Evolutionary conservation across 2,888 invertebrate genomes (phyloP), one percentile per base, ranked within the genome.

Genomic region (Arge pagana): DNA sequence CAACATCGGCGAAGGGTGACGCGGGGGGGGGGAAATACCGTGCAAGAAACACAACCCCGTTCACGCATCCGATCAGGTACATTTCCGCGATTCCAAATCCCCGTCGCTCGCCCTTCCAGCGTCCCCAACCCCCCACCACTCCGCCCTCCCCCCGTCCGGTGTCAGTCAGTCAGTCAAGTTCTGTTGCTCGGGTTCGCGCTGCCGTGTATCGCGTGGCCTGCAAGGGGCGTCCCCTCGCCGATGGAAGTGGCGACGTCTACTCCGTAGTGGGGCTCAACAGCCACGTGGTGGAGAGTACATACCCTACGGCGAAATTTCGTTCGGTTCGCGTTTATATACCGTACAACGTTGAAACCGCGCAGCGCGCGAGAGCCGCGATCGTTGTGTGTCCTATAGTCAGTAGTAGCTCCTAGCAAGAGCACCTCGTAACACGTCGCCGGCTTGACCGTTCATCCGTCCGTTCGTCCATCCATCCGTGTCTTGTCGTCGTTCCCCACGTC

Each of bases 221-320:
- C 48, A 48, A 43, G 48, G 52, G 52, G 52, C 45, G 52, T 45
- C 52, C 48, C 30, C 48, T 48, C 48, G 52, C 31, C 45, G 52
- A 24, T 11, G 39, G 48, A 45, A 49, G 57, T 54, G 50, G 50
- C 50, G 55, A 52, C 59, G 48, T 37, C 50, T n/a, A n/a, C 35
- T 52, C 50, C 54, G 11, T 50, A 51, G 35, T 50, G 52, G 35
- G 39, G 48, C 57, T 59, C 62, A n/a, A 52, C 60, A 59, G 64
- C 63, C 68, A 61, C 68, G 61, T 65, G 66, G 57, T 60, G 61
- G 61, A 62, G 61, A 61, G 60, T n/a, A n/a, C n/a, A n/a, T 62
- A 59, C 56, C 64, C 67, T 51, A 54, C 50, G 61, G 61, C 65
- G 48, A 57, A 58, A 67, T 66, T 67, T 67, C 62, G 67, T 36